Evolutionary conservation across 2,797 vertebrate species (phyloP), one percentile per base, ranked within the genome.

Genomic region (Eulemur coronatus): DNA sequence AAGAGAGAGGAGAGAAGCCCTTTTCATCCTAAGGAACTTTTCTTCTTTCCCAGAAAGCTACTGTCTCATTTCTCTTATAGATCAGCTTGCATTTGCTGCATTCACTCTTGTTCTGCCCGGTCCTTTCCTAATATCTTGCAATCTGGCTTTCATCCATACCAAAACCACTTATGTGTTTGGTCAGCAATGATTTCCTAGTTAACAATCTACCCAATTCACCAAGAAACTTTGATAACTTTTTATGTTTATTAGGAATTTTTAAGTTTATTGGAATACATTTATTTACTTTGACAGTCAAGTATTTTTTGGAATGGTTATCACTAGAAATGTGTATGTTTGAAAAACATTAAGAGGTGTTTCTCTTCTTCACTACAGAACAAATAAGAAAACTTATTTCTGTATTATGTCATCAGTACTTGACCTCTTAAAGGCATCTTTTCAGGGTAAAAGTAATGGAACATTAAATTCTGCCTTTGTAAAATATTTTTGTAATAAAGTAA

Each of bases 401-500:
- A 96, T 97, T 86, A 28, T 9, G 9, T 8, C 55, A 22, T n/a
- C 82, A 85, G 15, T 67, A 52, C 75, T 89, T 89, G 48, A 95
- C 82, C 75, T 95, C 5, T 4, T 55, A 26, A 61, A 94, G 94
- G 30, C 22, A 57, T 65, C 86, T 95, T 97, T 85, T 95, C 59
- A 15, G 75, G 59, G 86, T 94, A 91, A 87, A 91, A 79, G 17
- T 30, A 28, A 26, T 20, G 96, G 59, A 91, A 57, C 94, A 59
- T 94, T 96, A 50, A 92, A 46, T 38, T 84, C 46, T 94, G 52
- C 20, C 55, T 48, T n/a, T 59, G 4, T 73, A 80, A 95, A 75
- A 85, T 81, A 38, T 55, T 80, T 93, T 91, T 55, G 87, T 96
- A 94, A 52, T 95, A 93, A 96, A 75, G 50, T 1, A 0, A 95